These are phyloP conservation scores for Bombus haemorrhoidalis DNA, from an alignment of 1,140 invertebrate species.

Conservation along the genomic window DNA sequence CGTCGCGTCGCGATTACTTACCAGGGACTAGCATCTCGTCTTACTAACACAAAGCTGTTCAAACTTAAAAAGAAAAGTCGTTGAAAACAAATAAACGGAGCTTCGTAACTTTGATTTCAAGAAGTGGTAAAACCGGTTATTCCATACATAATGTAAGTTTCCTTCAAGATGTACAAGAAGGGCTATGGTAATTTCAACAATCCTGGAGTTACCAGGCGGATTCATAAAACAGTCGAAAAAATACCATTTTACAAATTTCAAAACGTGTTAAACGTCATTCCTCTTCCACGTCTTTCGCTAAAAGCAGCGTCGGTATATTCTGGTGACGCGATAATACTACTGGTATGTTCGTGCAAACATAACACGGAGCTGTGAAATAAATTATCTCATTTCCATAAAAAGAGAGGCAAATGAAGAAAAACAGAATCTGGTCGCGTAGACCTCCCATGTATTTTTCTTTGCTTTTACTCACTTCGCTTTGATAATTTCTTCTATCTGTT, in stretches of 20 bases:
- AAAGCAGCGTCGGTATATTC: neutral
- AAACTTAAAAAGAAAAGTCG: neutral
- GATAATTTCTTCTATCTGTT: too few species aligned
- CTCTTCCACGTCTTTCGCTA: neutral
- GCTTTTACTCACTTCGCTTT: too few species aligned
- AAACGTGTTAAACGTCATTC: neutral
- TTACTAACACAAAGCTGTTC: neutral
- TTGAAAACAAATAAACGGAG: neutral
- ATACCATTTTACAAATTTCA: neutral
- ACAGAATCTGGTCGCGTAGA: too few species aligned
- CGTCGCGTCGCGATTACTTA: neutral
- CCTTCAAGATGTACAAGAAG: neutral
- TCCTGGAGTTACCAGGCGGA: neutral
- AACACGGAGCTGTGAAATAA: neutral
- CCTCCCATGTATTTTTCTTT: too few species aligned
- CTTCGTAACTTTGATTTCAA: conserved; percentile 4
- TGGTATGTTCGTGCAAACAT: neutral
- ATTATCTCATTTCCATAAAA: neutral
- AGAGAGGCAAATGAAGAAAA: neutral
- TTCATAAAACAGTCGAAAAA: neutral
- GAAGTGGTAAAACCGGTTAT: conserved; percentile 27
- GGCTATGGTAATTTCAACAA: conserved; percentile 1
- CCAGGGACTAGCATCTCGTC: neutral
- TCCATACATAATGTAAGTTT: neutral
- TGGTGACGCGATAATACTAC: neutral